Conservation (phyloP, 1,140 invertebrate genomes). For the Holotrichia oblita region DNA sequence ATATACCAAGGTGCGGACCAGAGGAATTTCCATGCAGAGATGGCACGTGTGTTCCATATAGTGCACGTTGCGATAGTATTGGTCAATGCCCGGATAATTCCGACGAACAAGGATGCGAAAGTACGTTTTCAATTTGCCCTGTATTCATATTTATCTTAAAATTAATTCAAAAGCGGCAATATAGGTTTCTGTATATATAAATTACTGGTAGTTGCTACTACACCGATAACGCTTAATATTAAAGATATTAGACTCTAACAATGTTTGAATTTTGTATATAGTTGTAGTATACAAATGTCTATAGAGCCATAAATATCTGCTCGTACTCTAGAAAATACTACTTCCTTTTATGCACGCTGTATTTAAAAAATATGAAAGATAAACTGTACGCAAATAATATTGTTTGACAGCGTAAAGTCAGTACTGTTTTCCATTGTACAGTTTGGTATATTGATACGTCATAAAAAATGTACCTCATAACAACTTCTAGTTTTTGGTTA, state of each 20-base stretch:
- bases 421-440: too few species aligned
- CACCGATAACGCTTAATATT: not conserved
- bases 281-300: not conserved
- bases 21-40: conserved; percentile 44
- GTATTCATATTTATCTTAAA: conserved; percentile 46
- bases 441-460: too few species aligned
- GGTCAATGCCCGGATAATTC: conserved; percentile 61
- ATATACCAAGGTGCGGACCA: conserved; percentile 6
- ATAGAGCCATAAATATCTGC: too few species aligned
- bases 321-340: too few species aligned
- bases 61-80: conserved; percentile 55
- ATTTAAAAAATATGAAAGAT: too few species aligned
- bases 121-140: conserved; percentile 52
- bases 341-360: too few species aligned
- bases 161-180: not conserved
- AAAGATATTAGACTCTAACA: not conserved
- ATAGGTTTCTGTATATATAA: not conserved
- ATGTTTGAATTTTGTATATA: not conserved
- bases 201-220: not conserved
- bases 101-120: conserved; percentile 59
- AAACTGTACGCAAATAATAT: too few species aligned
- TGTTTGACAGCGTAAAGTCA: too few species aligned
- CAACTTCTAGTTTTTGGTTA: too few species aligned
- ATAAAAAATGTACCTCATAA: too few species aligned
- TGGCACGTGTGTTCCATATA: conserved; percentile 59